Conservation (phyloP, 2,113 vertebrate species). For the Indicator indicator region DNA sequence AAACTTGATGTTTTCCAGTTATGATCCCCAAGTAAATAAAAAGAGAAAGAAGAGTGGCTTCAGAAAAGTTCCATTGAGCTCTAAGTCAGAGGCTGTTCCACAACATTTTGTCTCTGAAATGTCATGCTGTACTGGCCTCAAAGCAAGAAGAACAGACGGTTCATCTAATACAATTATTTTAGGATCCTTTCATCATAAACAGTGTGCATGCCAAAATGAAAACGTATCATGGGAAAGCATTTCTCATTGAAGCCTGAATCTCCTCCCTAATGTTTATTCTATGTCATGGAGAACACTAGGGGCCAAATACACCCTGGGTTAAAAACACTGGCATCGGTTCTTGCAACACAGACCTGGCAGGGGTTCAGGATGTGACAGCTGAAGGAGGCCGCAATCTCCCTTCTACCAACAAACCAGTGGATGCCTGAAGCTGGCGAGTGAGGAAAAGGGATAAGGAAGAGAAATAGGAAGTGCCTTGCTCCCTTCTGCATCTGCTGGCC, state of each 20-base stretch:
- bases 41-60: slow-evolving; percentile 25
- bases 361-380: slow-evolving; percentile 4
- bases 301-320: slow-evolving; percentile 60
- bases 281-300: slow-evolving; percentile 55
- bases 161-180: slow-evolving; percentile 74
- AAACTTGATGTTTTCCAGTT: slow-evolving; percentile 42
- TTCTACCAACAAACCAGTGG: background rate
- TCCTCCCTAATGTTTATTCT: slow-evolving; percentile 68
- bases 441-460: background rate
- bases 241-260: slow-evolving; percentile 64
- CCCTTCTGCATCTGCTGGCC: background rate
- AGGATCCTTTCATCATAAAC: slow-evolving; percentile 73
- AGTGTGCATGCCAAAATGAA: slow-evolving; percentile 64
- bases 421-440: background rate
- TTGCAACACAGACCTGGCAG: slow-evolving; percentile 51
- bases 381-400: slow-evolving; percentile 33
- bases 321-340: slow-evolving; percentile 52
- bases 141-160: slow-evolving; percentile 66
- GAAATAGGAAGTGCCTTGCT: background rate
- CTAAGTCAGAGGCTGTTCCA: slow-evolving; percentile 63
- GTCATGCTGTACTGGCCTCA: slow-evolving; percentile 67
- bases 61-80: slow-evolving; percentile 32
- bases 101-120: slow-evolving; percentile 69
- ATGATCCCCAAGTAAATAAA: slow-evolving; percentile 23
- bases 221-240: slow-evolving; percentile 72